Evolutionary conservation across 2,888 invertebrate species (phyloP), one percentile per base, ranked within the genome.

Genomic region (Ectropis crepuscularia): DNA sequence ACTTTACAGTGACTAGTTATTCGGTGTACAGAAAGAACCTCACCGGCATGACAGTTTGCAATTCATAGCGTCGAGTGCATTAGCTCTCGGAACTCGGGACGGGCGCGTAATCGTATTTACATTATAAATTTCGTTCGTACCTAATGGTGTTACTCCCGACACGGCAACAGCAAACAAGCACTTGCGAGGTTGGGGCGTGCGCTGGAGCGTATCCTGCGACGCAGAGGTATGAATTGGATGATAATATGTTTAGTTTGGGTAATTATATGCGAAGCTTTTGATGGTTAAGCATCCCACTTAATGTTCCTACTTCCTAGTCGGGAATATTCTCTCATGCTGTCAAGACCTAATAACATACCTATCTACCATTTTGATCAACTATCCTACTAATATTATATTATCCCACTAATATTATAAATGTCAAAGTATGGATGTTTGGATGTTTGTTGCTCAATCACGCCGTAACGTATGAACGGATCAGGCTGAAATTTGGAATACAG

Each of bases 91-190:
- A 63, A 80, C 84, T 80, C 81, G 77, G 69, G 77, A 76, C 80
- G 77, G 80, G 82, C 80, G 73, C 82, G 89, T 90, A 91, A 91
- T 92, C 89, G 87, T 90, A 90, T 92, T 92, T 92, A 88, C 92
- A 92, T 92, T 91, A 92, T 90, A 91, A 91, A 91, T 91, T 88
- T 87, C 55, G 86, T 87, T 85, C 81, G 83, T 86, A 87, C 80
- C 80, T 91, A 92, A 91, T 90, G 88, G 88, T 77, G 81, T 65
- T 80, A 80, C 82, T 81, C 82, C 83, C 83, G 79, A 80, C 55
- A 48, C 47, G 47, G 47, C 39, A 16, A n/a, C 79, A 72, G 82
- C 79, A 88, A 88, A 88, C 82, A 85, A 78, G 74, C 59, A 51
- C 55, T 47, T 55, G 55, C 43, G 71, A 74, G 77, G 74, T 76